phyloP scores from a whole-genome alignment of 2,888 invertebrate genomes.

The Drosophila percnosoma region DNA sequence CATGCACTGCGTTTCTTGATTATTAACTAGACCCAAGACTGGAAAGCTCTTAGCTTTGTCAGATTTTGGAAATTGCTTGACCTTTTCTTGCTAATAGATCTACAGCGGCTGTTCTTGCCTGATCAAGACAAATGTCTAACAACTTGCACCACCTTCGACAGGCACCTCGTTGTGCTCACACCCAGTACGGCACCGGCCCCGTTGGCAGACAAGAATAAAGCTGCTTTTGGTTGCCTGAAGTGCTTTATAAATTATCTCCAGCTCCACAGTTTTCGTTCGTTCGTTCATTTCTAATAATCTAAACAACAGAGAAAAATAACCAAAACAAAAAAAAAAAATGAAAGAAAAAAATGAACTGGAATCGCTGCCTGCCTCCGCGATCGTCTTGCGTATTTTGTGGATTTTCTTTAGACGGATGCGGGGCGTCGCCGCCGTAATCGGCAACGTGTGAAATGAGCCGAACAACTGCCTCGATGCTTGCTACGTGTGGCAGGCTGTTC shows the following conservation, averaged over 20 bases:
- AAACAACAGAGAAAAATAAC: constrained; percentile 58
- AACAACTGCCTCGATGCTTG: constrained; percentile 54
- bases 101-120: constrained; percentile 45
- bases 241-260: constrained; percentile 77
- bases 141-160: constrained; percentile 33
- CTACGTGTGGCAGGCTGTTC: constrained; percentile 42
- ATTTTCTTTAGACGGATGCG: constrained; percentile 45
- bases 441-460: constrained; percentile 67
- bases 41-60: constrained; percentile 12
- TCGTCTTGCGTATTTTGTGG: constrained; percentile 14
- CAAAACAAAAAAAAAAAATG: constrained; percentile 20
- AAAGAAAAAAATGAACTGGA: constrained; percentile 18
- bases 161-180: constrained; percentile 8
- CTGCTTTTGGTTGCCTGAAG: constrained; percentile 52
- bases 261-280: constrained; percentile 50
- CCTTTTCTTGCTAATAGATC: constrained; percentile 58
- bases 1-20: background rate
- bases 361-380: constrained; percentile 13
- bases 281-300: constrained; percentile 71
- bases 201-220: constrained; percentile 28
- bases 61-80: constrained; percentile 34
- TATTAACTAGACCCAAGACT: background rate
- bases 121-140: constrained; percentile 67
- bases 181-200: background rate
- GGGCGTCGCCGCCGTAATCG: constrained; percentile 45